Evolutionary conservation across 1,140 invertebrate species (phyloP).

Genomic region (Pomacea maculata): DNA sequence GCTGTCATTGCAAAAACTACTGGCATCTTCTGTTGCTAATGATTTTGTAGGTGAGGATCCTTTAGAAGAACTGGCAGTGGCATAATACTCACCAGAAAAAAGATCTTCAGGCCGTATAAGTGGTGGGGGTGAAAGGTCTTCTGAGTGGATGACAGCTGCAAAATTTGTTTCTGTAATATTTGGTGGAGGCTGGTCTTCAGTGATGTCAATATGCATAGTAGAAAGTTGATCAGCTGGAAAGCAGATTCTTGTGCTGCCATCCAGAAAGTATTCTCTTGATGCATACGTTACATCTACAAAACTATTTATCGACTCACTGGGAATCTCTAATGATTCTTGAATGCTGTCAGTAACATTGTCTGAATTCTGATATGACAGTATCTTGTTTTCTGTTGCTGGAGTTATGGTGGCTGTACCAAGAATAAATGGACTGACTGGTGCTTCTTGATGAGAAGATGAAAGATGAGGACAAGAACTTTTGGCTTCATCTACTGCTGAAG

Average conservation of each 20-base stretch:
- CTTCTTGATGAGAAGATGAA: background rate
- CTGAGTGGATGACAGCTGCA: conserved; percentile 9
- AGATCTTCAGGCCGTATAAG: conserved; percentile 15
- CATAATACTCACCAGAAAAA: conserved; percentile 13
- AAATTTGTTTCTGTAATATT: conserved; percentile 11
- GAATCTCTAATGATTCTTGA: background rate
- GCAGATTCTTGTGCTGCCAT: background rate
- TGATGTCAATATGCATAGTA: background rate
- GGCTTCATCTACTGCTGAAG: background rate
- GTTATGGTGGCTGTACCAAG: background rate
- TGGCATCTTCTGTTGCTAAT: background rate
- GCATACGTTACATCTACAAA: background rate
- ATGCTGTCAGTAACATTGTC: background rate
- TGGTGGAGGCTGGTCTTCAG: conserved; percentile 12
- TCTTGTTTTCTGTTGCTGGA: background rate
- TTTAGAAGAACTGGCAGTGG: background rate
- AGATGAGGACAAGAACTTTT: background rate
- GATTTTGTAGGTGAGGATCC: background rate
- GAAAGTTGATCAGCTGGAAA: too few relatives aligned
- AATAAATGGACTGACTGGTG: background rate
- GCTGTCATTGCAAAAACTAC: background rate
- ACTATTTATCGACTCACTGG: background rate
- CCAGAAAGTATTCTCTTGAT: background rate
- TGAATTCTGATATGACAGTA: background rate
- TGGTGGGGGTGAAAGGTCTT: conserved; percentile 19